Percentiles rank a stretch among this genome's conserved stretches.
Evolutionary conservation across 2,113 vertebrate genomes (phyloP).

Genomic region (Erythrolamprus reginae): DNA sequence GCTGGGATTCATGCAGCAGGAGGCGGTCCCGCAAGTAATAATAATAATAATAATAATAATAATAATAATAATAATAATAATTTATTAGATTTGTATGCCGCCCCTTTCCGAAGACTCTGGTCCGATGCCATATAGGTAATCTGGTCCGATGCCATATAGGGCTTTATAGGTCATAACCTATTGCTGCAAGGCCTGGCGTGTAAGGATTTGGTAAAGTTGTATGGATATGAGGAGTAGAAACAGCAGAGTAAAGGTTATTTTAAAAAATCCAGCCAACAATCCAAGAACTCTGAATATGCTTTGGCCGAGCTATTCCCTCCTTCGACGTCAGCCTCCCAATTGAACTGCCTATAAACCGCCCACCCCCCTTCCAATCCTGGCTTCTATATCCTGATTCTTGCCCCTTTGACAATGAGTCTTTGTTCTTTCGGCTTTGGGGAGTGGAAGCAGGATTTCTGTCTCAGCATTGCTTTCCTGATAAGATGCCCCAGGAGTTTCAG

Average conservation of each 20-base stretch:
- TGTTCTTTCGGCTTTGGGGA: slow-evolving; percentile 9
- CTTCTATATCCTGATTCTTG: slow-evolving; percentile 12
- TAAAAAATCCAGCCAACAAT: not conserved
- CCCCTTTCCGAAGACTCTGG: no score
- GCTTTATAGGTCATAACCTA: no score
- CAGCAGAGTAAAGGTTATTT: not conserved
- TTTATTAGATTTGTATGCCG: no score
- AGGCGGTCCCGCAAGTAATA: no score
- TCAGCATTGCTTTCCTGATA: not conserved
- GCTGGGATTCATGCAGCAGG: no score
- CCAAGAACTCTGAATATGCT: not conserved
- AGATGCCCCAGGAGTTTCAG: slow-evolving; percentile 24
- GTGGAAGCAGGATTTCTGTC: not conserved
- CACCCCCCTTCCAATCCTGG: not conserved
- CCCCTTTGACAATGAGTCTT: slow-evolving; percentile 18
- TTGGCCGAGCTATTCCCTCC: not conserved
- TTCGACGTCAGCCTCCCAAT: not conserved
- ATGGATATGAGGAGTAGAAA: not conserved
- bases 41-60: no score
- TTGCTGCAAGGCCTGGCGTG: not conserved
- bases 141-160: no score
- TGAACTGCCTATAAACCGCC: not conserved
- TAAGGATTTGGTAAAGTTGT: not conserved
- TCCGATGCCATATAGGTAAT: no score
- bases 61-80: no score